phyloP scores from a whole-genome alignment of 2,797 vertebrate species.

The Lagorchestes hirsutus region DNA sequence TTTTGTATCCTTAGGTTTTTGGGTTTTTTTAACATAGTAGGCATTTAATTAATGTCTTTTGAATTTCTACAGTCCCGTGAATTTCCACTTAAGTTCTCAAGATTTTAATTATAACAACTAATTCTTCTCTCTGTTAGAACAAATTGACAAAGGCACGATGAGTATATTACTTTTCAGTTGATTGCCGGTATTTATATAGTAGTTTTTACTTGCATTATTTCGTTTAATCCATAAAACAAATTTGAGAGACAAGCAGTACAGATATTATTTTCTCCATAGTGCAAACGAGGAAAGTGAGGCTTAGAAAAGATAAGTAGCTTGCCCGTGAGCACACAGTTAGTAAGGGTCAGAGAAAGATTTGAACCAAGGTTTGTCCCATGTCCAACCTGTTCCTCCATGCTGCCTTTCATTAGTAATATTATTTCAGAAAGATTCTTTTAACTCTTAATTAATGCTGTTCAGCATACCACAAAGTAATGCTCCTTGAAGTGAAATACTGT shows the following conservation, averaged over 20 bases:
- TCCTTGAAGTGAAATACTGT: fast-evolving
- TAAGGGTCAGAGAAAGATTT: background rate
- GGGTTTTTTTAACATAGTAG: background rate
- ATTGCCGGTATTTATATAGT: background rate
- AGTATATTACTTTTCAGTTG: background rate
- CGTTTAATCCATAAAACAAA: background rate
- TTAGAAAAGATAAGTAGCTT: background rate
- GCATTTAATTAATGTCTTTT: background rate
- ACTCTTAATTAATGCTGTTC: background rate
- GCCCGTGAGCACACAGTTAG: background rate
- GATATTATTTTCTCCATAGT: background rate
- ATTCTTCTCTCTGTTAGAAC: background rate
- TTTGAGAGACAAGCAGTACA: background rate
- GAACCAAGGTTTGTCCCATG: background rate
- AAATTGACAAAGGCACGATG: background rate
- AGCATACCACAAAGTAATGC: fast-evolving
- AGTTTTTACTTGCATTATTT: background rate
- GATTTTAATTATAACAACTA: background rate
- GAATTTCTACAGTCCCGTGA: background rate
- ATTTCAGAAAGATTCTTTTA: background rate
- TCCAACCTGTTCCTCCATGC: background rate
- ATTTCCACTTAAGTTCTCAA: background rate
- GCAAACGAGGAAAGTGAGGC: background rate
- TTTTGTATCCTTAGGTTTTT: background rate
- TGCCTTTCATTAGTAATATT: background rate